phyloP scores from a whole-genome alignment of 2,113 vertebrate genomes.

The Trichomycterus rosablanca region DNA sequence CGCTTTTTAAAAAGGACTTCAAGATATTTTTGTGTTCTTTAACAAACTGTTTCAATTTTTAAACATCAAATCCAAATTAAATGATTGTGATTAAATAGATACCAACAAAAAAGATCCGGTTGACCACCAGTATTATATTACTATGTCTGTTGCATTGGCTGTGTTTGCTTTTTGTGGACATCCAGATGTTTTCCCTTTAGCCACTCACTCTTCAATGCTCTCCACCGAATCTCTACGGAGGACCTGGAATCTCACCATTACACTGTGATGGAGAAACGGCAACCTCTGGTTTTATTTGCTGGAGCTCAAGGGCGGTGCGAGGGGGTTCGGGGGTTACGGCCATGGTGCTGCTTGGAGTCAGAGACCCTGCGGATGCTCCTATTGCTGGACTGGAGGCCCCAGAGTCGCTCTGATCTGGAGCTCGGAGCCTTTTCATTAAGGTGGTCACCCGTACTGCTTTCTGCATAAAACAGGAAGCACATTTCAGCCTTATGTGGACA shows the following conservation, averaged over 20 bases:
- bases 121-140: no score
- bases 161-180: slow-evolving; percentile 1
- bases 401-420: slow-evolving; percentile 78
- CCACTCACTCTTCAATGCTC: slow-evolving; percentile 69
- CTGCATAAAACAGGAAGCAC: slow-evolving; percentile 57
- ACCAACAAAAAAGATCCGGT: no score
- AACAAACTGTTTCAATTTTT: no score
- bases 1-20: no score
- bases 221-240: slow-evolving; percentile 58
- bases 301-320: slow-evolving; percentile 49
- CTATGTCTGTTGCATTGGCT: slow-evolving; percentile 11
- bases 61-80: no score
- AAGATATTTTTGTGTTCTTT: no score
- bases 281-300: slow-evolving; percentile 51
- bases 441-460: slow-evolving; percentile 96
- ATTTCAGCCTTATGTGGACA: background rate
- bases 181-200: slow-evolving; percentile 47
- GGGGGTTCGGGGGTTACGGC: slow-evolving; percentile 31
- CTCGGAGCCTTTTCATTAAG: slow-evolving; percentile 92
- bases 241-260: slow-evolving; percentile 68
- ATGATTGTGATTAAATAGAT: no score
- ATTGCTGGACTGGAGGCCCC: slow-evolving; percentile 55
- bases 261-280: slow-evolving; percentile 61
- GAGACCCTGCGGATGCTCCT: slow-evolving; percentile 53
- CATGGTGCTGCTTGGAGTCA: slow-evolving; percentile 43